Evolutionary conservation across 2,797 vertebrate genomes (phyloP).

Genomic region (Pseudomugil gertrudae): DNA sequence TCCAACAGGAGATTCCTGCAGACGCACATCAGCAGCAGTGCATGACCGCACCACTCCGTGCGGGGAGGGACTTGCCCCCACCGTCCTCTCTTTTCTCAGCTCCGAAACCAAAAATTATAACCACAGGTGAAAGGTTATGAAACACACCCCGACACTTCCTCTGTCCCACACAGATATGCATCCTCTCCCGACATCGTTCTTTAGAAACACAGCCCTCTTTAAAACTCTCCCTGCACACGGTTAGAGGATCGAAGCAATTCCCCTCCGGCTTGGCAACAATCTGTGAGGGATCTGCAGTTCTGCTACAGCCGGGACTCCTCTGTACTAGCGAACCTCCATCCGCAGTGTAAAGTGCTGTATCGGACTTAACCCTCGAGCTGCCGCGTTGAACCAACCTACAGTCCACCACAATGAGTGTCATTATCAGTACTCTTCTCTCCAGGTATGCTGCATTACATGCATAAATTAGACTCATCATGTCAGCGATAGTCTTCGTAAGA

Average conservation of each 20-base stretch:
- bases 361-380: conserved; percentile 79
- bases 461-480: conserved; percentile 50
- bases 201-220: conserved; percentile 31
- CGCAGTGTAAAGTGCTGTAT: conserved; percentile 87
- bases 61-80: conserved; percentile 39
- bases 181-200: conserved; percentile 47
- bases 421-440: conserved; percentile 31
- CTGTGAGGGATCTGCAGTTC: conserved; percentile 82
- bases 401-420: conserved; percentile 47
- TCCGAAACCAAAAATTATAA: conserved; percentile 54
- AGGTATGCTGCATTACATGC: conserved; percentile 69
- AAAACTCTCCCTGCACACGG: conserved; percentile 42
- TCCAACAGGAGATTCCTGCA: conserved; percentile 72
- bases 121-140: conserved; percentile 66
- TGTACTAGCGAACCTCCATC: conserved; percentile 81
- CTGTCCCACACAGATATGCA: conserved; percentile 26
- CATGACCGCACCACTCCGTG: conserved; percentile 59
- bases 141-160: conserved; percentile 45
- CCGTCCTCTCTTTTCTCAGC: conserved; percentile 46
- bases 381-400: conserved; percentile 33
- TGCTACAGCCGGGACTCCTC: conserved; percentile 80
- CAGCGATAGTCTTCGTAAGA: conserved; percentile 23
- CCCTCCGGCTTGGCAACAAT: conserved; percentile 76
- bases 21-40: conserved; percentile 60
- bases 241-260: conserved; percentile 69